phyloP scores from a whole-genome alignment of 1,140 invertebrate species.

The Cyrtorhinus lividipennis region DNA sequence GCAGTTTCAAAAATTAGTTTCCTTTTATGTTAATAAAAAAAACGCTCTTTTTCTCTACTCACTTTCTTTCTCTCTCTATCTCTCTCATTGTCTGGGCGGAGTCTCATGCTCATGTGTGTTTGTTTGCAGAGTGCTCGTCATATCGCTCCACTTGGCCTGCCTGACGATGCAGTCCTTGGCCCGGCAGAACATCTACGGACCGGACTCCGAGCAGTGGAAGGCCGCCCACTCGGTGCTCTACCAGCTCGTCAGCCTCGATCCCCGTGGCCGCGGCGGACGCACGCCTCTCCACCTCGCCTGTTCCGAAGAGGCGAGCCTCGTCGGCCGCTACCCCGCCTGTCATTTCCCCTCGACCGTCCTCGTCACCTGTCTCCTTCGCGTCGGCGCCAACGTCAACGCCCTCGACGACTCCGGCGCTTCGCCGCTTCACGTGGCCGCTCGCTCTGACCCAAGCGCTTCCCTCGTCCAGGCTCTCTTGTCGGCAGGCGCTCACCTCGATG shows the following conservation, averaged over 20 bases:
- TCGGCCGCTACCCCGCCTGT: conserved; percentile 54
- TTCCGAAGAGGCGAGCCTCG: conserved; percentile 38
- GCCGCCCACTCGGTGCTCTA: conserved; percentile 31
- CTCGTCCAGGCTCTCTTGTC: conserved; percentile 54
- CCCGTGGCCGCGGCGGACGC: conserved; percentile 44
- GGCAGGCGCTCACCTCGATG: conserved; percentile 72
- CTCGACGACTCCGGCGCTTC: conserved; percentile 65
- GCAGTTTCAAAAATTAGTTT: no score
- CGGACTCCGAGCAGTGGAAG: conserved; percentile 34
- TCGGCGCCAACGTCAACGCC: conserved; percentile 65
- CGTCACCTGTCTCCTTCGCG: conserved; percentile 58
- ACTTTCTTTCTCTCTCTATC: no score
- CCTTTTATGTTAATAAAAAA: no score
- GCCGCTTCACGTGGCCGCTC: conserved; percentile 50
- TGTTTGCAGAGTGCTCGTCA: conserved; percentile 53
- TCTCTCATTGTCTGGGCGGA: no score
- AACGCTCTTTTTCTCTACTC: no score
- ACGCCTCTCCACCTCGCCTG: conserved; percentile 75
- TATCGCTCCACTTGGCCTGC: conserved; percentile 66
- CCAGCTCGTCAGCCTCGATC: conserved; percentile 24
- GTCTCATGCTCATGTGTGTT: background rate
- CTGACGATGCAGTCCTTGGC: conserved; percentile 31
- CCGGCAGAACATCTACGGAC: background rate
- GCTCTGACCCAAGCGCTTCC: conserved; percentile 37
- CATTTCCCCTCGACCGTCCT: conserved; percentile 51